Conservation (phyloP, 2,888 invertebrate genomes). For the Tipula helvola region DNA sequence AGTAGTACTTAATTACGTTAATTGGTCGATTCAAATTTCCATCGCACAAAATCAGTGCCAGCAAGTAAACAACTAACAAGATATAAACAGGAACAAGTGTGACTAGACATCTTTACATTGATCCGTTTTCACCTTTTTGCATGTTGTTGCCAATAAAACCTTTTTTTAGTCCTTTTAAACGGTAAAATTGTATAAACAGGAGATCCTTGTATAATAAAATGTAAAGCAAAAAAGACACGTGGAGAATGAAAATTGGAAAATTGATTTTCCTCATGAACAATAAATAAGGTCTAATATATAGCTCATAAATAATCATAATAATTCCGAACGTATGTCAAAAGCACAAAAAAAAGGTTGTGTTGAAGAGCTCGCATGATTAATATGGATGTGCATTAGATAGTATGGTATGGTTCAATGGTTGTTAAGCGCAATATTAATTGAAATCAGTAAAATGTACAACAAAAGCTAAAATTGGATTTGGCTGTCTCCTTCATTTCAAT, state of each 20-base stretch:
- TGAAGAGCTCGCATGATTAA: background rate
- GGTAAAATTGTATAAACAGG: background rate
- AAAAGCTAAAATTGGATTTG: background rate
- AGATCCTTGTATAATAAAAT: background rate
- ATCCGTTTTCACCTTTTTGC: background rate
- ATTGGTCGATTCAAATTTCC: background rate
- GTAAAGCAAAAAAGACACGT: background rate
- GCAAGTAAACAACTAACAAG: background rate
- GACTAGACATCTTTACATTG: background rate
- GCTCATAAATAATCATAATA: background rate
- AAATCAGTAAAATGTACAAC: background rate
- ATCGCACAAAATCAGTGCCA: background rate
- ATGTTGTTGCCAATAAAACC: background rate
- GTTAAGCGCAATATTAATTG: background rate
- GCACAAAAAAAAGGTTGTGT: background rate
- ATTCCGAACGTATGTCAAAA: background rate
- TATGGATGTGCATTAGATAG: background rate
- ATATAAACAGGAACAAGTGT: background rate
- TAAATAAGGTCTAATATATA: background rate
- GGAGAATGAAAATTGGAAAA: background rate
- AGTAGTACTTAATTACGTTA: background rate
- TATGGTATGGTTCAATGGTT: background rate
- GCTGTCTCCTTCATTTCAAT: background rate
- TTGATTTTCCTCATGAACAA: background rate
- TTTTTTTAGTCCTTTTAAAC: background rate